Conservation (phyloP, 2,797 vertebrate genomes). For the Nyctibius grandis region DNA sequence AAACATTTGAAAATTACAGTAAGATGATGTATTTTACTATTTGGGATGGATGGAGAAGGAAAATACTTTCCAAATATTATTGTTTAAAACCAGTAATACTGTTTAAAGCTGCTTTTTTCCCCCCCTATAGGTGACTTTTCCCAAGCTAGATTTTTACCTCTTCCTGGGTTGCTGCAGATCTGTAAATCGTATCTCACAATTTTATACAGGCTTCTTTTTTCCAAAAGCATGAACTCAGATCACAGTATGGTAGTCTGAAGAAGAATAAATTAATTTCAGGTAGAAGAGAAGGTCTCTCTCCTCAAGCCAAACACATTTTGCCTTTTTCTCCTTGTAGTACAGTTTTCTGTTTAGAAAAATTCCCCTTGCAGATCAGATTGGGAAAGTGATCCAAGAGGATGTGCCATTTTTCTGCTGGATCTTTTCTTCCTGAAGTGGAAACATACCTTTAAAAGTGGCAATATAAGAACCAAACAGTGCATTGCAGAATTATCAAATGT, state of each 20-base stretch:
- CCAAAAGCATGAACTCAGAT: not conserved
- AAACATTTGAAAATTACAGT: not conserved
- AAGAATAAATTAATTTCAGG: not conserved
- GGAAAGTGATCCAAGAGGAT: not conserved
- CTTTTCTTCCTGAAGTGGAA: not conserved
- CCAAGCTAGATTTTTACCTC: not conserved
- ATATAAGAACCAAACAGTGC: not conserved
- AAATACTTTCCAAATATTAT: not conserved
- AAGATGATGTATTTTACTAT: not conserved
- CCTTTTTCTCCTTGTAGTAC: not conserved
- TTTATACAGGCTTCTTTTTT: not conserved
- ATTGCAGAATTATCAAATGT: not conserved
- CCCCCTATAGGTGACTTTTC: not conserved
- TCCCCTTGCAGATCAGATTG: not conserved
- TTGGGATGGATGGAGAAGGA: not conserved
- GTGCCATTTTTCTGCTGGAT: not conserved
- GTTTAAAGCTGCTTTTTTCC: not conserved
- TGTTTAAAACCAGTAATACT: not conserved
- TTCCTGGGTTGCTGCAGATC: not conserved
- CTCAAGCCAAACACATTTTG: not conserved
- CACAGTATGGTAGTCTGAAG: not conserved
- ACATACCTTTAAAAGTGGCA: not conserved
- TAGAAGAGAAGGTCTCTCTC: not conserved
- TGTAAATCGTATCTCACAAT: not conserved
- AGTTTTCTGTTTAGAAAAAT: not conserved